These are phyloP conservation scores for Porites lobata DNA, from an alignment of 92 coral and sea anemone genomes.

Conservation along the genomic window DNA sequence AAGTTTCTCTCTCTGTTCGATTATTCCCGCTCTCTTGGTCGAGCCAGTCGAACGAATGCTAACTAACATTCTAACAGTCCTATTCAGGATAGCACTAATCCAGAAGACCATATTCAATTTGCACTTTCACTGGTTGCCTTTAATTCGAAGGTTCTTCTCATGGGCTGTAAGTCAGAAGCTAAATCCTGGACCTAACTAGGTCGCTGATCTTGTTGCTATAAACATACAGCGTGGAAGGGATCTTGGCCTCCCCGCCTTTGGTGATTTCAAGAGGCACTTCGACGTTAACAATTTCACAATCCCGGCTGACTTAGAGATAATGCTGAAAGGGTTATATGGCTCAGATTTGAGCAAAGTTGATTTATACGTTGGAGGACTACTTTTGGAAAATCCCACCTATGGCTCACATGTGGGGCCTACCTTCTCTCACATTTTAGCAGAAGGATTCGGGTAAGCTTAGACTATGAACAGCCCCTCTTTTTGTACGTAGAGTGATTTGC, in stretches of 20 bases:
- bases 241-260: slow-evolving; percentile 65
- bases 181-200: slow-evolving; percentile 44
- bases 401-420: slow-evolving; percentile 51
- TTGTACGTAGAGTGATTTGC: too few species aligned
- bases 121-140: neutral
- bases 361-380: slow-evolving; percentile 58
- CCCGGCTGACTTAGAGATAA: neutral
- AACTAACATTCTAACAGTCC: too few species aligned
- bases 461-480: too few species aligned
- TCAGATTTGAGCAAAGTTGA: slow-evolving; percentile 63
- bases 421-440: slow-evolving; percentile 41
- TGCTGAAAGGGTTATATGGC: slow-evolving; percentile 23
- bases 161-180: slow-evolving; percentile 64
- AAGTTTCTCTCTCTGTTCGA: too few species aligned
- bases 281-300: neutral
- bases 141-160: slow-evolving; percentile 43
- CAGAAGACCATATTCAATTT: too few species aligned
- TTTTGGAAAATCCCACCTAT: slow-evolving; percentile 35
- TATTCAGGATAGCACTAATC: too few species aligned
- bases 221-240: slow-evolving; percentile 70
- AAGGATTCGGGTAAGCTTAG: slow-evolving; percentile 29
- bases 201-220: slow-evolving; percentile 69
- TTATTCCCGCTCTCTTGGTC: too few species aligned
- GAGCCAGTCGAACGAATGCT: too few species aligned
- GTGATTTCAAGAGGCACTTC: slow-evolving; percentile 4